These are phyloP conservation scores for Pristionchus japonicus DNA, from an alignment of 2,888 invertebrate genomes.

Conservation along the genomic window DNA sequence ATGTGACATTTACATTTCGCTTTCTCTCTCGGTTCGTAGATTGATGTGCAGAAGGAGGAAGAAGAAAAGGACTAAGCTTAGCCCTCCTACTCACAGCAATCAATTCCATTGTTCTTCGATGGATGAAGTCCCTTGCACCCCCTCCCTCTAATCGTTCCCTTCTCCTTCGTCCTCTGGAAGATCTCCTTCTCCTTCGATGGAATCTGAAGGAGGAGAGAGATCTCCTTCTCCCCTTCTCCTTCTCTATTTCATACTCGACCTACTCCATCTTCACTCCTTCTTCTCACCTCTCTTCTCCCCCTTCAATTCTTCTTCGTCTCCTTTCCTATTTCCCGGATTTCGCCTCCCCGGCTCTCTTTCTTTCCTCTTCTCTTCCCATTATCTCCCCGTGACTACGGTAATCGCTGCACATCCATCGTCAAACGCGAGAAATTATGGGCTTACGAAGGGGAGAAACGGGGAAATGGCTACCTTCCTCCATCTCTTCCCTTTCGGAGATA, in stretches of 20 bases:
- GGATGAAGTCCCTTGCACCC: not conserved
- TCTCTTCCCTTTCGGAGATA: not conserved
- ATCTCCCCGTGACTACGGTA: not conserved
- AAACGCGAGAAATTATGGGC: not conserved
- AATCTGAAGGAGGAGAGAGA: conserved; percentile 7
- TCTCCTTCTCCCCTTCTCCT: conserved; percentile 27
- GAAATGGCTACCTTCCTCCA: not conserved
- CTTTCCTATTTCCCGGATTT: conserved; percentile 30
- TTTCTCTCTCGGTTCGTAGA: too few relatives aligned
- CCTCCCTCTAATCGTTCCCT: conserved; percentile 29
- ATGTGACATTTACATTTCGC: too few relatives aligned
- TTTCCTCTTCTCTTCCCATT: conserved; percentile 42
- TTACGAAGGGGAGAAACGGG: not conserved
- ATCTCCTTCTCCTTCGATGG: conserved; percentile 5
- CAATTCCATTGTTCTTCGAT: not conserved
- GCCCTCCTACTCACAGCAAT: not conserved
- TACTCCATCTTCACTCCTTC: conserved; percentile 43
- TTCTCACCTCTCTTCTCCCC: conserved; percentile 35
- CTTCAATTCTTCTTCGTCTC: conserved; percentile 43
- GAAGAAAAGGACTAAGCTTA: not conserved
- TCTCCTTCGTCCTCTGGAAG: conserved; percentile 16
- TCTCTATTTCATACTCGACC: conserved; percentile 40
- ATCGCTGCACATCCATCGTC: not conserved
- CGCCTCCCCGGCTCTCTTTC: conserved; percentile 38
- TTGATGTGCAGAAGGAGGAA: not conserved